phyloP scores from a whole-genome alignment of 2,888 invertebrate species.

The Meganola albula region DNA sequence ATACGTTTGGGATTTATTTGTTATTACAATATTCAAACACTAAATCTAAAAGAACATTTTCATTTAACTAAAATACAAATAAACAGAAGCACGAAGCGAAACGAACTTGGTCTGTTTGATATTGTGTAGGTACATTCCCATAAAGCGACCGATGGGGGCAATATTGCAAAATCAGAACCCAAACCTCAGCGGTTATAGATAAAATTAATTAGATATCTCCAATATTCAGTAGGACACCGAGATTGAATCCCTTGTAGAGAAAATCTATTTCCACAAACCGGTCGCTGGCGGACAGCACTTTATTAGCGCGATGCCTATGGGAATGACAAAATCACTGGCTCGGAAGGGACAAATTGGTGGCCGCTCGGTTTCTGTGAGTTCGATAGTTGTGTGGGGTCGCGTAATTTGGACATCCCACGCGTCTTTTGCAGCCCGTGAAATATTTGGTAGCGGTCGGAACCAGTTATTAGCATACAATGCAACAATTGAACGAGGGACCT shows the following conservation, averaged over 20 bases:
- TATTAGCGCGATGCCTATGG: constrained; percentile 43
- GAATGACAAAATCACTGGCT: constrained; percentile 53
- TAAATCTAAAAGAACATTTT: no score
- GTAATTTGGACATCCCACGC: constrained; percentile 52
- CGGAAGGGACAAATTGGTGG: constrained; percentile 67
- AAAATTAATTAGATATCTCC: constrained; percentile 36
- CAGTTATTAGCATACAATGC: constrained; percentile 71
- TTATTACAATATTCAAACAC: no score
- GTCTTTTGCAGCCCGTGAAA: constrained; percentile 51
- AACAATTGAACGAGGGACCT: constrained; percentile 56
- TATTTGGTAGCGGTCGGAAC: constrained; percentile 61
- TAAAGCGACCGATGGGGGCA: no score
- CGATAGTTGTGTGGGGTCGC: constrained; percentile 44
- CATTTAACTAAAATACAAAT: background rate
- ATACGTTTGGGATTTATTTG: no score
- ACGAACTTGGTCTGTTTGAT: constrained; percentile 16
- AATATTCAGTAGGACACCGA: constrained; percentile 32
- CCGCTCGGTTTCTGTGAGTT: constrained; percentile 46
- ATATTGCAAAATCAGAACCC: constrained; percentile 29
- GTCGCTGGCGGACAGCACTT: constrained; percentile 32
- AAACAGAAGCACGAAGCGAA: no score
- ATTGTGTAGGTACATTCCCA: no score
- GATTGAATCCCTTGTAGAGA: constrained; percentile 31
- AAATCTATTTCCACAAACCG: constrained; percentile 41
- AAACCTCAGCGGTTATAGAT: constrained; percentile 25